Base-by-base conservation (phyloP, 1,140 invertebrate genomes). In the Phenacoccus solenopsis region DNA sequence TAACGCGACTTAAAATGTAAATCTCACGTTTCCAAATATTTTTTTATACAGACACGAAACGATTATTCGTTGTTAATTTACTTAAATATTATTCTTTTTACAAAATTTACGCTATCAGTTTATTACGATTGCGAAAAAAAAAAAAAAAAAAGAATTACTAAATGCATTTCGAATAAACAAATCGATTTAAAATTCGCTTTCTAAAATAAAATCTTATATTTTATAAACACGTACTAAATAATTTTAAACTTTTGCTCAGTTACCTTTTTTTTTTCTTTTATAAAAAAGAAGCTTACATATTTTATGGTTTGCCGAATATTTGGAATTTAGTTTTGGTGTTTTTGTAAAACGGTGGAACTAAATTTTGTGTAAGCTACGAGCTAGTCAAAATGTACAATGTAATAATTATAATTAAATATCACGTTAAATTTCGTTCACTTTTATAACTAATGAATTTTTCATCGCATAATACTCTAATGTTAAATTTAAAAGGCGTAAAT, bases 1-100 rank as follows among this genome's bases (percentile, higher is more conserved):
- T 64, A 64, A 64, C 25, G 59, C 59, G 59, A 64, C 59, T 10
- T 64, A 24, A 24, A 64, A 10, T 24, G 38, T 49, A 49, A n/a
- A 10, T 49, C 12, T 49, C 38, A 16, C 38, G 38, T 49, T 49
- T n/a, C 16, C 13, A 2, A n/a, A 16, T 49, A 16, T 49, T 49
- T 16, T 49, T 49, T 49, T 49, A 49, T 49, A 49, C 38, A 49
- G 16, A 49, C 38, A 49, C 38, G 38, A 49, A 49, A 49, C 38
- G 16, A 49, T n/a, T 49, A 49, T 49, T 49, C 38, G 38, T 49
- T 49, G 5, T 16, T 16, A 49, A 13, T 49, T 49, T 49, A 49
- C 38, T 49, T 49, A 49, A 49, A 49, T n/a, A 49, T 49, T 49
- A 16, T 5, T 49, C 16, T 9, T 49, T 49, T 49, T 49, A 49